Conservation (phyloP, 1,140 invertebrate species). For the Dreissena rostriformis region DNA sequence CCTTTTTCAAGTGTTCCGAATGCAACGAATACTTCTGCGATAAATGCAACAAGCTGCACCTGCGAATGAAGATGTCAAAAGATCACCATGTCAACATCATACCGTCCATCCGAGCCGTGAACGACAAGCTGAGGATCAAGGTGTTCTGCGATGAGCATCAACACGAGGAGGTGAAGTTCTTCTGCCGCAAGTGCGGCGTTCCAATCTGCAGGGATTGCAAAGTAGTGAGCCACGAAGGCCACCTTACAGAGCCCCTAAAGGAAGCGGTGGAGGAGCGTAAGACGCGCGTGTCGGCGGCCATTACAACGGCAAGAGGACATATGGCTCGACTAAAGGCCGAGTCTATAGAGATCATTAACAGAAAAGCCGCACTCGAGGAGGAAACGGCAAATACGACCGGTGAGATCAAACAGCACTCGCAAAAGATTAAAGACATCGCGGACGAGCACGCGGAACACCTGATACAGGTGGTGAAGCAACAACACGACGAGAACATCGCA, state of each 20-base stretch:
- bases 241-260: slow-evolving; percentile 30
- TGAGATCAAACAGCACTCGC: slow-evolving; percentile 35
- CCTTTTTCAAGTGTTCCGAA: slow-evolving; percentile 54
- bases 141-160: slow-evolving; percentile 45
- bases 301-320: slow-evolving; percentile 45
- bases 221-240: slow-evolving; percentile 43
- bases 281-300: slow-evolving; percentile 14
- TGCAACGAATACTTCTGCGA: slow-evolving; percentile 54
- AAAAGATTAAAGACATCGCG: slow-evolving; percentile 44
- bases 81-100: slow-evolving; percentile 48
- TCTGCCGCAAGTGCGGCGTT: slow-evolving; percentile 45
- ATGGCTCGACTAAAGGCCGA: slow-evolving; percentile 46
- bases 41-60: slow-evolving; percentile 50
- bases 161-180: slow-evolving; percentile 50
- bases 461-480: slow-evolving; percentile 24
- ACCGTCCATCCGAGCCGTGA: slow-evolving; percentile 36
- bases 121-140: slow-evolving; percentile 38
- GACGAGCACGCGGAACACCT: slow-evolving; percentile 43
- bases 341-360: slow-evolving; percentile 44
- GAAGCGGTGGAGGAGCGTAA: slow-evolving; percentile 43
- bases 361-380: slow-evolving; percentile 25
- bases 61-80: slow-evolving; percentile 48
- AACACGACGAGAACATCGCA: slow-evolving; percentile 47
- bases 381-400: slow-evolving; percentile 35
- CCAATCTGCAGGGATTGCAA: slow-evolving; percentile 52